phyloP scores from a whole-genome alignment of 2,113 vertebrate species.

The Diphyllodes magnificus region DNA sequence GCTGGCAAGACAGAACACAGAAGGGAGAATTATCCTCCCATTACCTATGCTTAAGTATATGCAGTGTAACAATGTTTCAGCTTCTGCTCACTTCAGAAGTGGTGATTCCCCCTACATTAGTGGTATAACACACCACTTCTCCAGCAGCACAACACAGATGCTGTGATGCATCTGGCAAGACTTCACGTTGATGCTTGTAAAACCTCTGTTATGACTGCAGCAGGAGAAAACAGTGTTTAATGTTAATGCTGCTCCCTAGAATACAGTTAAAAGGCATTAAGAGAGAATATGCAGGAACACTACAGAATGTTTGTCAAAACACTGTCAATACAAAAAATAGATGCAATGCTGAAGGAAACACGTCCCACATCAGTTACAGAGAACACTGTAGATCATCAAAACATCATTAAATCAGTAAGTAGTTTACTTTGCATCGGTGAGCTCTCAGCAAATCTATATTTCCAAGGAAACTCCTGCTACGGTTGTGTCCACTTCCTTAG shows the following conservation, averaged over 20 bases:
- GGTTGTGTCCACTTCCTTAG: background rate
- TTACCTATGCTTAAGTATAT: background rate
- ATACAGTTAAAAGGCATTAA: background rate
- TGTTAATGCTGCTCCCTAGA: constrained; percentile 6
- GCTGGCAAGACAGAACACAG: background rate
- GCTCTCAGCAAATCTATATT: background rate
- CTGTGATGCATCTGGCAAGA: constrained; percentile 21
- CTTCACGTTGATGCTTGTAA: background rate
- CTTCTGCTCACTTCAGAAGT: constrained; percentile 11
- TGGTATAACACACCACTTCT: background rate
- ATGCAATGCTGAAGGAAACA: background rate
- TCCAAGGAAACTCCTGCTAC: background rate
- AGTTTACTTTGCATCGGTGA: background rate
- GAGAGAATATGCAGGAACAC: background rate
- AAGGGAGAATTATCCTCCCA: background rate
- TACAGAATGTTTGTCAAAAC: constrained; percentile 36
- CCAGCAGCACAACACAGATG: background rate
- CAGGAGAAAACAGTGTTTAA: constrained; percentile 6
- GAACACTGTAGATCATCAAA: background rate
- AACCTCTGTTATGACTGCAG: constrained; percentile 16
- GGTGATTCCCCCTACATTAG: background rate
- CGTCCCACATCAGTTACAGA: background rate
- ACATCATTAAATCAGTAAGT: background rate
- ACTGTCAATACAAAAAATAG: background rate
- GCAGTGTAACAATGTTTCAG: background rate